Evolutionary conservation across 2,797 vertebrate genomes (phyloP).

Genomic region (Liasis olivaceus): DNA sequence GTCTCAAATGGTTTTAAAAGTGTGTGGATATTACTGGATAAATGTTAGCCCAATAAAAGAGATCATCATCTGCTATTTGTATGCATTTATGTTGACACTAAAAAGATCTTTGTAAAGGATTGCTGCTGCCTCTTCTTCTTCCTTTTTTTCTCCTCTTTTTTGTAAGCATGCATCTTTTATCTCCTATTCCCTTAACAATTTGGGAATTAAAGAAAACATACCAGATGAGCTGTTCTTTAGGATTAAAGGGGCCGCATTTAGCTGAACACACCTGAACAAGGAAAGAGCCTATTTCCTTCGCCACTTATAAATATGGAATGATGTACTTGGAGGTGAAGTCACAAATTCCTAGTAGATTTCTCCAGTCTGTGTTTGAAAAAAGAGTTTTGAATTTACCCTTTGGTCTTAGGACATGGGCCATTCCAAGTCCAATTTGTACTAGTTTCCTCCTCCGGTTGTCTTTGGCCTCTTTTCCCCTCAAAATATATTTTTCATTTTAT

Average conservation of each 20-base stretch:
- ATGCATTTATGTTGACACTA: conserved; percentile 84
- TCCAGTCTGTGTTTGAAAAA: conserved; percentile 74
- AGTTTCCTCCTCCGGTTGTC: conserved; percentile 62
- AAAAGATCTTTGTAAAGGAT: conserved; percentile 80
- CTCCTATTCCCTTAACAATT: conserved; percentile 78
- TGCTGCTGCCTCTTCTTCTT: conserved; percentile 60
- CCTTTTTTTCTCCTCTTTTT: not conserved
- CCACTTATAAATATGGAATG: conserved; percentile 70
- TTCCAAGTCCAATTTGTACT: conserved; percentile 76
- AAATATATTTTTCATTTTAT: conserved; percentile 60
- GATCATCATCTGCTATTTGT: conserved; percentile 85
- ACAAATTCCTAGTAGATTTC: conserved; percentile 72
- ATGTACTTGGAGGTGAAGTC: conserved; percentile 69
- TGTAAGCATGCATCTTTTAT: conserved; percentile 70
- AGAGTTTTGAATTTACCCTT: conserved; percentile 76
- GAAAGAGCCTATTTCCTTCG: conserved; percentile 61
- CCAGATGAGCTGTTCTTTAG: conserved; percentile 56
- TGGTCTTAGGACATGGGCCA: conserved; percentile 71
- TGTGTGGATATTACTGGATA: conserved; percentile 85
- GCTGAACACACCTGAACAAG: conserved; percentile 69
- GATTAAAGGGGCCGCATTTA: conserved; percentile 62
- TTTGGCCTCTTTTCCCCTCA: conserved; percentile 47
- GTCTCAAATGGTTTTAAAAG: conserved; percentile 84
- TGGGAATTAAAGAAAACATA: conserved; percentile 72
- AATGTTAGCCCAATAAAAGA: conserved; percentile 86